Conservation (phyloP, 1,140 invertebrate species). For the Ctenoplectra terminalis region DNA sequence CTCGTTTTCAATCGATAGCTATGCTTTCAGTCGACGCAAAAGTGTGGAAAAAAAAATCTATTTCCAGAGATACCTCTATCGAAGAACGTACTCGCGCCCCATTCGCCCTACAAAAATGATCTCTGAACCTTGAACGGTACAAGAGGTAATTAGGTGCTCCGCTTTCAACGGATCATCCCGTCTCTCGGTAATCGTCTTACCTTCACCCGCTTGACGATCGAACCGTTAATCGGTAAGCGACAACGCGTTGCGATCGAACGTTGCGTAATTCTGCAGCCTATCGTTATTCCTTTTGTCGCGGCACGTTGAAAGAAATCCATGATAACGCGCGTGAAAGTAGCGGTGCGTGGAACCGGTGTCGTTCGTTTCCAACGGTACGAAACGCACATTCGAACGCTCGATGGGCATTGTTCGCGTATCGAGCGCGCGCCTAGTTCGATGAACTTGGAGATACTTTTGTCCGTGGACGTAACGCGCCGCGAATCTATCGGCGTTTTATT, state of each 20-base stretch:
- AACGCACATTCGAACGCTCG: neutral
- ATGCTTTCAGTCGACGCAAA: too few species aligned
- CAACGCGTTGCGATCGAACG: neutral
- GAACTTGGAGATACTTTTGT: slow-evolving; percentile 66
- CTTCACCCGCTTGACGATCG: neutral
- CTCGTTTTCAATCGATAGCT: too few species aligned
- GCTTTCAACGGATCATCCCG: slow-evolving; percentile 3
- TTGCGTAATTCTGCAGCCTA: slow-evolving; percentile 19
- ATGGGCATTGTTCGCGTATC: slow-evolving; percentile 39
- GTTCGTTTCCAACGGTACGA: neutral
- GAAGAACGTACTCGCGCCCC: neutral
- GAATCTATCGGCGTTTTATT: slow-evolving; percentile 43
- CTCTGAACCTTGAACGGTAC: slow-evolving; percentile 12
- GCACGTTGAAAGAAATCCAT: neutral
- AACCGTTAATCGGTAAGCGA: neutral
- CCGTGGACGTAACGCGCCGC: slow-evolving; percentile 32
- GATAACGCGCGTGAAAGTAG: neutral
- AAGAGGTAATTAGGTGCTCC: slow-evolving; percentile 3
- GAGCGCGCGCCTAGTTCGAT: slow-evolving; percentile 54
- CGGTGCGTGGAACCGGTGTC: slow-evolving; percentile 7
- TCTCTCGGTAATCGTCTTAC: neutral
- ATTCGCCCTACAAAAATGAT: neutral
- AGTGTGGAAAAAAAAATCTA: neutral
- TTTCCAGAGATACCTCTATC: neutral
- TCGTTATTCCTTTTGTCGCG: neutral